Conservation (phyloP, 2,113 vertebrate genomes). For the Centrocercus urophasianus region DNA sequence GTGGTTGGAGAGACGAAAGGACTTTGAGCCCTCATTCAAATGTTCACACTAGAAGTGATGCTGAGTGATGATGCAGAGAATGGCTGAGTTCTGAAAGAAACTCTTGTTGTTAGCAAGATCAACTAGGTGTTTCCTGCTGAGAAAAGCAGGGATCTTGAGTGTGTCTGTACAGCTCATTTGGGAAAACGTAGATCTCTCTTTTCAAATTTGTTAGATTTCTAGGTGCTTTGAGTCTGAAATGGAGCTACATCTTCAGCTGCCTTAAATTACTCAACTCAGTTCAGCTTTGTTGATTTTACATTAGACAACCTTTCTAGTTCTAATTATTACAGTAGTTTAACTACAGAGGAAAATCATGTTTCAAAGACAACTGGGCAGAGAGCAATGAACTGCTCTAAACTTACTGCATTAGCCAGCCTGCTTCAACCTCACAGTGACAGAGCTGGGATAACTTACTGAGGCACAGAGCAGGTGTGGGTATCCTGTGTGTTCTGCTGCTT, state of each 20-base stretch:
- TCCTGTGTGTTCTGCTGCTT: neutral
- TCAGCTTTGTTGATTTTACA: neutral
- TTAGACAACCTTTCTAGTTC: neutral
- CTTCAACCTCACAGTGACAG: neutral
- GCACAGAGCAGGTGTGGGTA: neutral
- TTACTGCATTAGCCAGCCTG: neutral
- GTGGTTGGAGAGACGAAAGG: neutral
- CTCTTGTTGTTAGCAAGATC: neutral
- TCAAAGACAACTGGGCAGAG: neutral
- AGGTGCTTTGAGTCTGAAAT: neutral
- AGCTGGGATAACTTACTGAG: neutral
- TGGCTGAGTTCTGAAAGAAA: neutral
- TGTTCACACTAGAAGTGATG: neutral
- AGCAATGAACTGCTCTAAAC: neutral
- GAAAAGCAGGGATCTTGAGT: neutral
- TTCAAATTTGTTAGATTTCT: neutral
- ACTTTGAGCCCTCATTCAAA: neutral
- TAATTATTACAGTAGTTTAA: neutral
- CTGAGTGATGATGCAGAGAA: neutral
- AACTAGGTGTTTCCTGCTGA: neutral
- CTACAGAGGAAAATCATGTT: neutral
- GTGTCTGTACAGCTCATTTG: no score
- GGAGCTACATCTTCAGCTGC: neutral
- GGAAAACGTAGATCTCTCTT: neutral
- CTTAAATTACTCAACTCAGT: neutral